phyloP scores from a whole-genome alignment of 2,113 vertebrate genomes.

The Rhagologus leucostigma region DNA sequence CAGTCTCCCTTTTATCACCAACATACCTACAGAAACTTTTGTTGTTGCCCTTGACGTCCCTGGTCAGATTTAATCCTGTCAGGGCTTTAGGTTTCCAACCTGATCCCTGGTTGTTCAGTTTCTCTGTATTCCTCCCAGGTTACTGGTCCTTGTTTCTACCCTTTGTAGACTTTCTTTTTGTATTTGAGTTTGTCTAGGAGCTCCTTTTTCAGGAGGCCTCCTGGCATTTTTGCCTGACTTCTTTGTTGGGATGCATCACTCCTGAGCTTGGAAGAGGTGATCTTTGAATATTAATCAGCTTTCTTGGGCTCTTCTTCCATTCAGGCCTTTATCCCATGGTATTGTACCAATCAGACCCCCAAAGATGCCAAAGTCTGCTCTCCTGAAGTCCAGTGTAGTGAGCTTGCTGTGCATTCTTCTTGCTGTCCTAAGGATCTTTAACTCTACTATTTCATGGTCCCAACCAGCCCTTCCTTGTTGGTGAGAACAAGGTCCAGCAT shows the following conservation, averaged over 20 bases:
- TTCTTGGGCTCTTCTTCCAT: not conserved
- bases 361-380: not conserved
- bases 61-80: not conserved
- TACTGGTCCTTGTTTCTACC: not conserved
- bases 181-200: not conserved
- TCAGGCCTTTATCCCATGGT: not conserved
- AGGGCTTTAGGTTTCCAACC: not conserved
- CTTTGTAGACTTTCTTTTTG: not conserved
- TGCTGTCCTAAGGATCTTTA: not conserved
- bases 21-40: not conserved
- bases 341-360: not conserved
- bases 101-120: not conserved
- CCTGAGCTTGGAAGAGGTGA: not conserved
- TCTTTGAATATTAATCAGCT: not conserved
- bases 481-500: not conserved
- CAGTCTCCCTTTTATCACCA: not conserved
- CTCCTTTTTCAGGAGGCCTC: not conserved
- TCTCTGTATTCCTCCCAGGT: not conserved
- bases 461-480: not conserved
- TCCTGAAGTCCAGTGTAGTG: not conserved
- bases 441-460: accelerated
- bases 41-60: not conserved
- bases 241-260: not conserved
- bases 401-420: not conserved
- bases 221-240: not conserved